These are phyloP conservation scores for Lynx canadensis DNA, from an alignment of 2,113 vertebrate species.

Conservation along the genomic window DNA sequence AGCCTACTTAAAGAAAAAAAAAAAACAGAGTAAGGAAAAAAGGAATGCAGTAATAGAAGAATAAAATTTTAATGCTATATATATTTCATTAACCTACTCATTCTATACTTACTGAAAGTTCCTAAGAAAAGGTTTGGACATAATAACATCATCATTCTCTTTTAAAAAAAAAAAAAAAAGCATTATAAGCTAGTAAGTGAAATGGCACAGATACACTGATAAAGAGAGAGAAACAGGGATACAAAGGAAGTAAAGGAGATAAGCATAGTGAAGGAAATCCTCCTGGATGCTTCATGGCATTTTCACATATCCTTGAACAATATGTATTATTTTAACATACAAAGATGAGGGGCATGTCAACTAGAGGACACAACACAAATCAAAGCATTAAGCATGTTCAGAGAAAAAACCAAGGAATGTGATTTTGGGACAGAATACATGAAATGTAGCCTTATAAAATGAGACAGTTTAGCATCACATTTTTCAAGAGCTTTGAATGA, in stretches of 20 bases:
- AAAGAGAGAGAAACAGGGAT: background rate
- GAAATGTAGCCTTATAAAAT: background rate
- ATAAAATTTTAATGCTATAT: background rate
- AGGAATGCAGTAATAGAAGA: background rate
- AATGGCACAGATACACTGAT: background rate
- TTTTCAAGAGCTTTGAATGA: background rate
- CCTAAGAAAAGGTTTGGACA: background rate
- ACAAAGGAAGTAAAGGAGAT: background rate
- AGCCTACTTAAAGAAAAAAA: no score
- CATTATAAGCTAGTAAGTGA: background rate
- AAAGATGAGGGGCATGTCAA: background rate
- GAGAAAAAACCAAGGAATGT: background rate
- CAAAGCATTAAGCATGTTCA: background rate
- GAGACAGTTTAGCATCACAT: background rate
- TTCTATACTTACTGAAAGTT: background rate
- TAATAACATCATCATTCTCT: background rate
- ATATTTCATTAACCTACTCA: background rate
- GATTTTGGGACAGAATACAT: background rate
- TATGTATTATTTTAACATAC: background rate
- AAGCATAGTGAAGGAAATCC: background rate
- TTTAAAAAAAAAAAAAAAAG: background rate
- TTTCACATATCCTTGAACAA: background rate
- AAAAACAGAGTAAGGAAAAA: background rate
- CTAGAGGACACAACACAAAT: background rate
- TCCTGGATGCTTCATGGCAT: background rate